Evolutionary conservation across 2,888 invertebrate species (phyloP), one percentile per base, ranked within the genome.

Genomic region (Galerucella calmariensis): DNA sequence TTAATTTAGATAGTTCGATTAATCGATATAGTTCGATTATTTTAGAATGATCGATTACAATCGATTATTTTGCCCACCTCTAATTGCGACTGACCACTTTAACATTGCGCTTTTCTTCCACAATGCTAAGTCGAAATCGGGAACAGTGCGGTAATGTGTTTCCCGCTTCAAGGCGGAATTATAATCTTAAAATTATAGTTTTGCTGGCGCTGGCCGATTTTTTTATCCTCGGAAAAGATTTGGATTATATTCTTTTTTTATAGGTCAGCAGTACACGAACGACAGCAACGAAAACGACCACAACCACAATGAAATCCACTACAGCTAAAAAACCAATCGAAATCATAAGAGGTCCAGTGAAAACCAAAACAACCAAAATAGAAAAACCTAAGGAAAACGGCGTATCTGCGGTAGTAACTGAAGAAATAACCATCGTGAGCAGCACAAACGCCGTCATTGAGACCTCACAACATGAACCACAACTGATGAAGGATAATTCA

Each of bases 401-500:
- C 69, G 78, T 84, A 11, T 81, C 82, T 0, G 79, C 81, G 8
- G 79, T 81, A 62, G 80, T 82, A 20, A 83, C 82, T 6, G 82
- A 84, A 75, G 82, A 82, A 75, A 81, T 81, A 65, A 80, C 79
- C 9, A 70, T 79, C 14, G 79, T 82, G 14, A 81, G 78, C 58
- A 82, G 81, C 68, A 75, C 78, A 8, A 70, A 67, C 71, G 44
- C 63, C 20, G 46, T 24, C 3, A 65, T 72, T 24, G 20, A 59
- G 11, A 27, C 53, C 61, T 48, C 35, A 6, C n/a, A 80, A 80
- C 46, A 79, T 46, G 83, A 84, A 65, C 79, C 82, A 48, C 81
- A 81, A 53, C 77, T 85, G 51, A 69, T 86, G 44, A 88, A 87
- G 80, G 88, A 88, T 80, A 84, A 85, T 76, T 88, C 87, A 10